phyloP scores from a whole-genome alignment of 2,113 vertebrate genomes.

The Cephalopterus ornatus region DNA sequence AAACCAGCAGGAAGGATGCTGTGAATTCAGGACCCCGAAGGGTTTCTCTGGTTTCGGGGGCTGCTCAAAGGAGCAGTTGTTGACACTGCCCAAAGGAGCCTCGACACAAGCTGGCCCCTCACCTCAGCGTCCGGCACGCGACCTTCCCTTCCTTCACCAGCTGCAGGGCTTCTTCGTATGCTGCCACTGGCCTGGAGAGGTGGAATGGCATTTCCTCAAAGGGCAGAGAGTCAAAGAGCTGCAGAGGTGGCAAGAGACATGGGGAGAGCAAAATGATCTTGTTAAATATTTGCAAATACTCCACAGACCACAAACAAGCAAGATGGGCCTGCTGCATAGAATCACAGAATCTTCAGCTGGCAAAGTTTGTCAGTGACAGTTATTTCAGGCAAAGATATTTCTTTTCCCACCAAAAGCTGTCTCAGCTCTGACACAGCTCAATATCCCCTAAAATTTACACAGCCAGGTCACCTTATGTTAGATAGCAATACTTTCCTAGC shows the following conservation, averaged over 20 bases:
- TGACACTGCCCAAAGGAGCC: not conserved
- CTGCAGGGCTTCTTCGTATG: conserved; percentile 89
- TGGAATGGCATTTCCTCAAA: conserved; percentile 76
- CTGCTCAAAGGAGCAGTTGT: not conserved
- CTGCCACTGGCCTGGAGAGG: conserved; percentile 82
- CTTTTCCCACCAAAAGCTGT: not conserved
- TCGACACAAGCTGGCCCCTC: not conserved
- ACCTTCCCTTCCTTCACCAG: conserved; percentile 83
- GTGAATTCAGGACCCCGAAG: not conserved
- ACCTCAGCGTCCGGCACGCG: conserved; percentile 86
- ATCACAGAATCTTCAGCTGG: not conserved
- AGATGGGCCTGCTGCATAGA: not conserved
- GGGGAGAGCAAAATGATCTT: not conserved
- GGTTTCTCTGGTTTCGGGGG: not conserved
- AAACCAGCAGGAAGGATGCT: not conserved
- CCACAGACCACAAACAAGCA: not conserved
- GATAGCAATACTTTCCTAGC: not conserved
- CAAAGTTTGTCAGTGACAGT: not conserved
- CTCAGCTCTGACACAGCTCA: not conserved
- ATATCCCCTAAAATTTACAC: not conserved
- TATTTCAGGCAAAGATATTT: not conserved
- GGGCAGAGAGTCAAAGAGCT: conserved; percentile 88
- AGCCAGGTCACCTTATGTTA: not conserved
- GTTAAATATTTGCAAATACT: not conserved
- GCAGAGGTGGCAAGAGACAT: not conserved